Conservation (phyloP, 92 coral and sea anemone genomes). For the Chrysogorgia sp. region DNA sequence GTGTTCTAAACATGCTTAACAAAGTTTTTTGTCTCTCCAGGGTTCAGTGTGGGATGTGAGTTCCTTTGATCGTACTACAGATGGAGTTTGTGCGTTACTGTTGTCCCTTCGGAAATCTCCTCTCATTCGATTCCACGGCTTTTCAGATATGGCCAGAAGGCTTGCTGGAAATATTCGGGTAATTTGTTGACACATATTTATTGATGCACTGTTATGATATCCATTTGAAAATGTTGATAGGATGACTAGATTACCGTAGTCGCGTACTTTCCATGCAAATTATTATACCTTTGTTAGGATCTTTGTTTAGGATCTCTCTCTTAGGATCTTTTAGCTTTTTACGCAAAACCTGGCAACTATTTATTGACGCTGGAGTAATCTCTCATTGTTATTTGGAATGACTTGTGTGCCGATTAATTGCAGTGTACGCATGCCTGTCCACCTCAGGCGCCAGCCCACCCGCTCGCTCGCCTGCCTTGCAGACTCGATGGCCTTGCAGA, state of each 20-base stretch:
- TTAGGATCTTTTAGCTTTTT: too few relatives aligned
- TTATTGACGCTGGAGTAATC: too few relatives aligned
- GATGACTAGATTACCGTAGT: neutral
- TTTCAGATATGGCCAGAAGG: constrained; percentile 87
- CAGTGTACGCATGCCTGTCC: too few relatives aligned
- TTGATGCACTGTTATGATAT: neutral
- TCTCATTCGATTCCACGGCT: constrained; percentile 80
- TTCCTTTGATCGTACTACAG: constrained; percentile 74
- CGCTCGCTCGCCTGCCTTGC: too few relatives aligned
- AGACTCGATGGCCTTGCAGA: too few relatives aligned
- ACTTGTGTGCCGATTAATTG: too few relatives aligned
- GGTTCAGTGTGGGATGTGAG: constrained; percentile 90
- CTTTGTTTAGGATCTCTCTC: too few relatives aligned
- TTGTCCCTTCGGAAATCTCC: constrained; percentile 91
- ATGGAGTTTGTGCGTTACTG: constrained; percentile 79
- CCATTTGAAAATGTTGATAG: neutral
- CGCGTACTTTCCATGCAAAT: too few relatives aligned
- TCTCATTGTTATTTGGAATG: too few relatives aligned
- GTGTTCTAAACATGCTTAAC: neutral
- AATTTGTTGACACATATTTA: neutral
- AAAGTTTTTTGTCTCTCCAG: constrained; percentile 45
- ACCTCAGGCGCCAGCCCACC: too few relatives aligned
- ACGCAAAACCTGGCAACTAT: too few relatives aligned
- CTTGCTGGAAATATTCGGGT: constrained; percentile 88
- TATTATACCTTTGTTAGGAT: too few relatives aligned